These are phyloP conservation scores for Corydoras sp. DNA, from an alignment of 2,113 vertebrate species.

Conservation along the genomic window DNA sequence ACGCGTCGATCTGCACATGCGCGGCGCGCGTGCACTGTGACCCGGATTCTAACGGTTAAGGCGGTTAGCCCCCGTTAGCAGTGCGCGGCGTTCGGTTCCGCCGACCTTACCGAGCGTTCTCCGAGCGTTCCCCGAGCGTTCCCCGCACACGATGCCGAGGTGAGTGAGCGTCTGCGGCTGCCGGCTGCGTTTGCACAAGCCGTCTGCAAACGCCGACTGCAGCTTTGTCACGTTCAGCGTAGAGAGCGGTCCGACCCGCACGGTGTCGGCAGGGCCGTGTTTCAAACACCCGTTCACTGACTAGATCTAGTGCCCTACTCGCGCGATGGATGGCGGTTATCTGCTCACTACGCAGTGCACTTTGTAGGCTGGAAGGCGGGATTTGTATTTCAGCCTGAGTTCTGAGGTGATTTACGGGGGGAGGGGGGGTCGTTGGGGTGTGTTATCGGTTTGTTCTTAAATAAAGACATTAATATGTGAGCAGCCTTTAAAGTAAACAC, in stretches of 20 bases:
- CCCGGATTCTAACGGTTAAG: conserved; percentile 27
- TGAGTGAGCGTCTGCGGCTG: conserved; percentile 2
- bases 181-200: background rate
- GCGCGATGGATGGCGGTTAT: accelerated
- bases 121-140: background rate
- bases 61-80: background rate
- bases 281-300: background rate
- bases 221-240: no score
- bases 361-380: background rate
- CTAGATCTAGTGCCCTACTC: background rate
- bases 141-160: conserved; percentile 30
- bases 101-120: background rate
- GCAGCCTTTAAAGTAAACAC: no score
- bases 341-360: background rate
- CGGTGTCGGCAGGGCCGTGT: background rate
- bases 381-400: background rate
- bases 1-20: background rate
- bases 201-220: background rate
- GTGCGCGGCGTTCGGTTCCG: background rate
- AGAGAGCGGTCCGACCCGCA: no score
- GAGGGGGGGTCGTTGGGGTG: background rate
- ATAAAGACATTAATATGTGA: no score
- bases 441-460: background rate
- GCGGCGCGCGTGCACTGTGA: background rate
- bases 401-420: background rate